Conservation (phyloP, 1,140 invertebrate species). For the Drosophila rufa region DNA sequence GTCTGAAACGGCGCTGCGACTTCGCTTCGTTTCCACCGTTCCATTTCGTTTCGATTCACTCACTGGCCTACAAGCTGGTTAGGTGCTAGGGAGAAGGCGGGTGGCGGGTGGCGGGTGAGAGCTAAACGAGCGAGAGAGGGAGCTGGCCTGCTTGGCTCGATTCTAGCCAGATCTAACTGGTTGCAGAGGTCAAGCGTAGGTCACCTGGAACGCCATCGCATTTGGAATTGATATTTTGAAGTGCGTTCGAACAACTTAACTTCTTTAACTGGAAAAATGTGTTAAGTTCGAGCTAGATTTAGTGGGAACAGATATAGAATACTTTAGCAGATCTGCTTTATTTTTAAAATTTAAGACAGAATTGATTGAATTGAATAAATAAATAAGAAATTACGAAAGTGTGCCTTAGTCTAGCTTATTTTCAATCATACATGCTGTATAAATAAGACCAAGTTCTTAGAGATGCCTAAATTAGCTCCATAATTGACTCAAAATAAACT, state of each 20-base stretch:
- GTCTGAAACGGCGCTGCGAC: conserved; percentile 70
- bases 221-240: background rate
- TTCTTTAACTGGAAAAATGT: no score
- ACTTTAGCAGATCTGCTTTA: no score
- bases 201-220: background rate
- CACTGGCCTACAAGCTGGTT: conserved; percentile 14
- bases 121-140: conserved; percentile 1
- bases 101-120: background rate
- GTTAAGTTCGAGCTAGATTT: no score
- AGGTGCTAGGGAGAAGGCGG: conserved; percentile 4
- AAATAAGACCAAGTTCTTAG: no score
- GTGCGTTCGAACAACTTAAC: background rate
- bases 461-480: no score
- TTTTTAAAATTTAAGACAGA: no score
- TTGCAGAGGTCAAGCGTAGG: conserved; percentile 20
- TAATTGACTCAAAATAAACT: no score
- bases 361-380: no score
- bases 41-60: conserved; percentile 63
- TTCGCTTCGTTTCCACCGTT: conserved; percentile 74
- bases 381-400: no score
- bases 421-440: no score
- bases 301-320: no score
- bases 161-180: conserved; percentile 17
- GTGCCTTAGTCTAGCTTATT: no score
- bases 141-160: conserved; percentile 5